A percentile compares a stretch with the other conserved stretches of the same genome.
These are phyloP conservation scores for Lichenostomus cassidix DNA, from an alignment of 2,113 vertebrate genomes.

Conservation along the genomic window DNA sequence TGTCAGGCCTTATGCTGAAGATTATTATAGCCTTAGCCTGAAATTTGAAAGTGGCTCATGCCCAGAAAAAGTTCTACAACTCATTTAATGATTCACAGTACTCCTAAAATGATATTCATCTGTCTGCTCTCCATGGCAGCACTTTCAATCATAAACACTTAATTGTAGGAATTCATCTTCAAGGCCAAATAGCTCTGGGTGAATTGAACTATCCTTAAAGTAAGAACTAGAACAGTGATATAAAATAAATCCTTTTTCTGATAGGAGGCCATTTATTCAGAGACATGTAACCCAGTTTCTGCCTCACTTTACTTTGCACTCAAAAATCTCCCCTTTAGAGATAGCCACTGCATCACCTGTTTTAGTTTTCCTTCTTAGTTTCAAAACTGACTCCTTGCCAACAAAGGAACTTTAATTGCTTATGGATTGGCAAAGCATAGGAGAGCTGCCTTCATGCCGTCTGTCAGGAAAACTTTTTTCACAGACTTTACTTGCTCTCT, in stretches of 20 bases:
- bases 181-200: constrained; percentile 27
- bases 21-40: background rate
- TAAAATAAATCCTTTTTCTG: background rate
- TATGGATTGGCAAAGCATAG: background rate
- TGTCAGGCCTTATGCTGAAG: background rate
- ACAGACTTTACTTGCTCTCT: constrained; percentile 26
- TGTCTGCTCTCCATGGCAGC: constrained; percentile 41
- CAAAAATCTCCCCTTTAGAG: background rate
- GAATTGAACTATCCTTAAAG: constrained; percentile 16
- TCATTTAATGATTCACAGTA: constrained; percentile 41
- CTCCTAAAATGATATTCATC: constrained; percentile 37
- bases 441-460: background rate
- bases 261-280: background rate
- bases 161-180: constrained; percentile 47
- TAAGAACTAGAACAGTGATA: background rate
- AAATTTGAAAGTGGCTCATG: constrained; percentile 15
- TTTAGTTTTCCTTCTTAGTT: background rate
- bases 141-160: constrained; percentile 48
- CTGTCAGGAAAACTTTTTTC: constrained; percentile 24
- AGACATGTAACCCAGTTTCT: background rate
- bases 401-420: background rate
- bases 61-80: constrained; percentile 26
- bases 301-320: background rate
- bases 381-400: background rate
- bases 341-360: constrained; percentile 3